These are phyloP conservation scores for Drosophila funebris DNA, from an alignment of 1,140 invertebrate genomes.

Conservation along the genomic window DNA sequence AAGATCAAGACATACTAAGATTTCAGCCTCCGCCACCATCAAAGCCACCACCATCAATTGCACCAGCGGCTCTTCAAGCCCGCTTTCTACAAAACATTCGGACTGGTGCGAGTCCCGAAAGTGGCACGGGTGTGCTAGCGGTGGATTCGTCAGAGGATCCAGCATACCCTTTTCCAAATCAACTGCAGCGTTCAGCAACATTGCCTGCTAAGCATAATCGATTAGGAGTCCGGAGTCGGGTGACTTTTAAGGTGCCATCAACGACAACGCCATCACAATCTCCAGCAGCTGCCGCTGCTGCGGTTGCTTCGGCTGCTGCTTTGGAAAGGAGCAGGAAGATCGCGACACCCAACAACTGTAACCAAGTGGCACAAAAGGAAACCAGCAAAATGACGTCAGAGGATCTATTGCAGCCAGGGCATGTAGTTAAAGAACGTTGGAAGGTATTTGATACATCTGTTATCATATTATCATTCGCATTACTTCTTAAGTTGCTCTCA, in stretches of 20 bases:
- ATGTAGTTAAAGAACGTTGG: slow-evolving; percentile 99
- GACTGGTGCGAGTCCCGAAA: background rate
- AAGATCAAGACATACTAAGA: slow-evolving; percentile 19
- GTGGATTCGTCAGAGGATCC: slow-evolving; percentile 27
- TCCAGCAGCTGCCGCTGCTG: background rate
- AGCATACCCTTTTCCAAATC: slow-evolving; percentile 47
- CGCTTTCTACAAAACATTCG: slow-evolving; percentile 37
- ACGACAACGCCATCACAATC: background rate
- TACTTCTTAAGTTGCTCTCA: too few relatives aligned
- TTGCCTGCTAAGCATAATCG: slow-evolving; percentile 75
- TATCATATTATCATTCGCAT: too few relatives aligned
- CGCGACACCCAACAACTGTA: background rate
- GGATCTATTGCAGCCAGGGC: slow-evolving; percentile 97
- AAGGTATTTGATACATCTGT: slow-evolving; percentile 88
- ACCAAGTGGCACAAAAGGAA: slow-evolving; percentile 85
- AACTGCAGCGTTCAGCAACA: slow-evolving; percentile 76
- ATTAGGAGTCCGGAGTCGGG: slow-evolving; percentile 61
- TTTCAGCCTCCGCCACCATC: slow-evolving; percentile 46
- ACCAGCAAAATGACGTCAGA: slow-evolving; percentile 95
- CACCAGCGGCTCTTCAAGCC: slow-evolving; percentile 5
- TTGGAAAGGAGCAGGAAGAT: slow-evolving; percentile 40
- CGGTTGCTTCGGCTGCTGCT: background rate
- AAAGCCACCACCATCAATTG: slow-evolving; percentile 46
- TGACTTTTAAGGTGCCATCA: slow-evolving; percentile 67
- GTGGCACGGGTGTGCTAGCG: background rate